Base-by-base conservation (phyloP, 2,888 invertebrate genomes). In the Latheticus oryzae region DNA sequence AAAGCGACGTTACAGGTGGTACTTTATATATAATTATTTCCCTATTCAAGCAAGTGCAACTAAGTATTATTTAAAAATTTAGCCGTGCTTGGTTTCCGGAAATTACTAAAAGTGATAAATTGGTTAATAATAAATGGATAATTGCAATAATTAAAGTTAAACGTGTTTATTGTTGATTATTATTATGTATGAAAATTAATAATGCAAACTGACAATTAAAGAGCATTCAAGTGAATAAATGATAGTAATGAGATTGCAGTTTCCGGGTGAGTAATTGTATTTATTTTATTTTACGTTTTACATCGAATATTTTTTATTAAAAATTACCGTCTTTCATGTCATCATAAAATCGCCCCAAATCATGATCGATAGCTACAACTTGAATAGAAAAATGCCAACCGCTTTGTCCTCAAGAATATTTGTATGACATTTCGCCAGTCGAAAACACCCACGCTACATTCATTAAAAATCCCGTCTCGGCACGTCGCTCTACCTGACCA, bases 1-100 rank as follows among this genome's bases (percentile, higher is more conserved):
- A 47, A 47, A 35, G 11, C 43, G 43, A 42, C 30, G 35, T 28
- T n/a, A 43, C 43, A 43, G 43, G 45, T 45, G 30, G 43, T n/a
- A 13, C 9, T 16, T 42, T 28, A n/a, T n/a, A n/a, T 23, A 28
- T 28, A 26, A 42, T 42, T 42, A 42, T 42, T 42, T 42, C 17
- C 42, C 28, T 1, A 33, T 28, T 11, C 28, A 28, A 28, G 28
- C 11, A 13, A 33, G 15, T 15, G 12, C 15, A 15, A 12, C 13
- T 7, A 12, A 21, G 9, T 5, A 19, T 37, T 37, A 7, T 21
- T 23, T 12, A 8, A 26, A 26, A 42, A 42, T 12, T 16, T 4
- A 4, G 9, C 3, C 24, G 40, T 23, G 24, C 23, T 23, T 40
- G 9, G 40, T 23, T n/a, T n/a, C n/a, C 9, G 28, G 12, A 30